These are phyloP conservation scores for Pollenia labialis DNA, from an alignment of 2,888 invertebrate species.

Conservation along the genomic window DNA sequence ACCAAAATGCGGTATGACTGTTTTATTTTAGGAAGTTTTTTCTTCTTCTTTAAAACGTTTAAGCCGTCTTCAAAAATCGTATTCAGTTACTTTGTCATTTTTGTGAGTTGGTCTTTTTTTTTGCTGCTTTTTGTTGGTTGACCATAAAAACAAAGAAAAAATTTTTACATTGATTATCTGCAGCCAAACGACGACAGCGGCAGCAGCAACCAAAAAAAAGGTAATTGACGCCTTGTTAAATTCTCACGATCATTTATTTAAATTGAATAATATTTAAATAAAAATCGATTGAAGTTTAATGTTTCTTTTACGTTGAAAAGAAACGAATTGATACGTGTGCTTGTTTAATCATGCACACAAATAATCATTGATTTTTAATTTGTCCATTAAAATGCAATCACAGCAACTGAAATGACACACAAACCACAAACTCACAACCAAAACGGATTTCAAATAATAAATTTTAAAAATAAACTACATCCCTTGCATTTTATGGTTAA, in stretches of 20 bases:
- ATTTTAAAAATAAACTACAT: slow-evolving; percentile 21
- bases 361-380: slow-evolving; percentile 81
- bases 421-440: slow-evolving; percentile 28
- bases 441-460: not conserved
- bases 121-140: slow-evolving; percentile 34
- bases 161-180: slow-evolving; percentile 45
- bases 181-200: not conserved
- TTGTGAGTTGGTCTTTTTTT: slow-evolving; percentile 35
- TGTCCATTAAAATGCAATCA: slow-evolving; percentile 83
- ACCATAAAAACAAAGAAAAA: slow-evolving; percentile 25
- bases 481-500: slow-evolving; percentile 53
- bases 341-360: slow-evolving; percentile 69
- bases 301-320: slow-evolving; percentile 65
- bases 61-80: slow-evolving; percentile 29
- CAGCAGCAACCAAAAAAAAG: slow-evolving; percentile 2
- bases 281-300: slow-evolving; percentile 69
- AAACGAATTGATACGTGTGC: slow-evolving; percentile 76
- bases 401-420: slow-evolving; percentile 74
- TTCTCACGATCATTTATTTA: slow-evolving; percentile 83
- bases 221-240: slow-evolving; percentile 80
- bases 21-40: slow-evolving; percentile 67
- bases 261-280: slow-evolving; percentile 64
- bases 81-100: slow-evolving; percentile 49
- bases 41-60: slow-evolving; percentile 31
- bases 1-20: slow-evolving; percentile 6